Evolutionary conservation across 2,113 vertebrate species (phyloP), one percentile per base, ranked within the genome.

Genomic region (Cathartes aura): DNA sequence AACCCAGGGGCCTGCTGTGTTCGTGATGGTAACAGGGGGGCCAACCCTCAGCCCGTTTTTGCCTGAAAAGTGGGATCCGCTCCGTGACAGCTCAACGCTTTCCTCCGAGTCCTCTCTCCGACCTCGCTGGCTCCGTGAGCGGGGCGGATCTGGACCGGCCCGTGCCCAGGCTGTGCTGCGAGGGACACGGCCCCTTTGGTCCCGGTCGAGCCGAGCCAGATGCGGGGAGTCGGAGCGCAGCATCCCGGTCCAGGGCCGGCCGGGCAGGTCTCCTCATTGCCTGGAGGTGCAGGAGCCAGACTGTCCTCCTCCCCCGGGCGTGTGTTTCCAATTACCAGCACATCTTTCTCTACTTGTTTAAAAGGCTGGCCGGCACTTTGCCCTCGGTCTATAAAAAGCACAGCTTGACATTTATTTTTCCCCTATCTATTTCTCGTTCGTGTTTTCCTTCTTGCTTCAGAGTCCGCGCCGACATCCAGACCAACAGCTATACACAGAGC

Each of bases 361-460:
- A 92, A 79, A 88, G 38, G 26, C 70, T 82, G 62, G 21, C 40
- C 55, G 64, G 64, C 52, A 7, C 38, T 26, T n/a, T 74, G 71
- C 82, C 92, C 90, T 34, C 8, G 0, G 18, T 52, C 83, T 87
- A 29, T 58, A 58, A 92, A 92, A 94, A 89, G 59, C 66, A 48
- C 52, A 82, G 48, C 48, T 36, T 90, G 92, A 87, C 89, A 66
- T 93, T 94, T 95, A 53, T 74, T 89, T 95, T 93, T 87, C 83
- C 83, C 42, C 63, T 50, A 2, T 47, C 87, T 86, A 1, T 59
- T 89, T 80, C 70, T 60, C 73, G 15, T 42, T 26, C 9, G 2
- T 70, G 18, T 95, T 94, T 95, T 90, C 86, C 81, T 85, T 72
- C 72, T 87, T 19, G 7, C 76, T 92, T 29, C 72, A 70, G 64